phyloP scores from a whole-genome alignment of 2,797 vertebrate genomes.

The Neosalanx taihuensis region DNA sequence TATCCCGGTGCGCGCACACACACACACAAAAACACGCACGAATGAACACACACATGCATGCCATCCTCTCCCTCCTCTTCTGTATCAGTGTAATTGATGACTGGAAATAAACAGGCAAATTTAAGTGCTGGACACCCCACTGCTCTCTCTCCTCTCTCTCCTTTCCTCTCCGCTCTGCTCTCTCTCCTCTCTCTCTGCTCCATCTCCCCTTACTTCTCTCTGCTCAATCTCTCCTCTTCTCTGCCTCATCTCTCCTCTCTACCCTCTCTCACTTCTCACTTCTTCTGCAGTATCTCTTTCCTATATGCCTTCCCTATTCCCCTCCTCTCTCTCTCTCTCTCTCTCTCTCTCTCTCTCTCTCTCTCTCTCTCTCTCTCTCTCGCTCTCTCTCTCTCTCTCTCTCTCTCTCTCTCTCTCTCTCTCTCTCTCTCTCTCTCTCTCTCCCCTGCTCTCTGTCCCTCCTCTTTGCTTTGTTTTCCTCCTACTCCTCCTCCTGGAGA shows the following conservation, averaged over 20 bases:
- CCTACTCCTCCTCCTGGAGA: constrained; percentile 20
- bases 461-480: constrained; percentile 4
- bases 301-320: constrained; percentile 8
- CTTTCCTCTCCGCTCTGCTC: constrained; percentile 3
- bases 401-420: background rate
- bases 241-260: background rate
- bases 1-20: constrained; percentile 21
- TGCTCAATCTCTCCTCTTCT: too few relatives aligned
- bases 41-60: constrained; percentile 10
- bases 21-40: constrained; percentile 8
- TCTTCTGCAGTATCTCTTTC: background rate
- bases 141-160: constrained; percentile 56
- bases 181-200: background rate
- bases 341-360: constrained; percentile 21
- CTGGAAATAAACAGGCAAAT: constrained; percentile 85
- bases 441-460: background rate
- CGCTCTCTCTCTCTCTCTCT: background rate
- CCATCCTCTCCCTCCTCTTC: constrained; percentile 37
- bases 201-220: background rate
- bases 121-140: constrained; percentile 80
- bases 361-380: background rate
- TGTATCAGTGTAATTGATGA: constrained; percentile 73
- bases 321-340: constrained; percentile 13
- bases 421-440: too few relatives aligned
- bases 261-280: constrained; percentile 22